Evolutionary conservation across 2,113 vertebrate genomes (phyloP), one percentile per base, ranked within the genome.

Genomic region (Chionodraco myersi): DNA sequence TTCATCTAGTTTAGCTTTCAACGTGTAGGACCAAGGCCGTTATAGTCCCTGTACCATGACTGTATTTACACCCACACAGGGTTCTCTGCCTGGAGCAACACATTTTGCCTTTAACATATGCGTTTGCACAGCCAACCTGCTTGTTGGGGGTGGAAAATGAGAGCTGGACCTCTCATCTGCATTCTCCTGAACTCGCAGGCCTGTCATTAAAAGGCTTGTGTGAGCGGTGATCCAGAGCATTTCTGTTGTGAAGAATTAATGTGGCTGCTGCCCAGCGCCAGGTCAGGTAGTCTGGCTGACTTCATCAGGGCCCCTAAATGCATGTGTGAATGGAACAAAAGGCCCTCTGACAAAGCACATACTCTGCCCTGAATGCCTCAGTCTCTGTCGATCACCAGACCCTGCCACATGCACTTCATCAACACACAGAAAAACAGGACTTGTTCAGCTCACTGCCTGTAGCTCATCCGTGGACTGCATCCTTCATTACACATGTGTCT

Each of bases 211-310:
- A 71, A 84, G 67, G 51, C 65, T 68, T 85, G 78, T 66, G 86
- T 71, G 86, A 75, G 83, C 86, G 76, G 77, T 86, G 84, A 88
- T 83, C 84, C 85, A 70, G 34, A 88, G 56, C 64, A 26, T 79
- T 62, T 64, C 61, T 76, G 68, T 51, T 81, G 89, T 56, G 49
- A 58, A 72, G 91, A 92, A 93, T 93, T 92, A 93, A 95, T 93
- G 84, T 54, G 34, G 74, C 65, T 81, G 80, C 75, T 66, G 72
- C 74, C 74, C 70, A 59, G 72, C 7, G n/a, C 54, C 56, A 41
- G 67, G 70, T 82, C 84, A 88, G 80, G 88, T 86, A 73, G 85
- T 76, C 83, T 84, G 80, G 45, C 75, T 89, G 86, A 88, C 87
- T 90, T 89, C 78, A 90, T 79, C 76, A 64, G 70, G 62, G 60